phyloP scores from a whole-genome alignment of 2,888 invertebrate genomes.

The Chirona hameri region DNA sequence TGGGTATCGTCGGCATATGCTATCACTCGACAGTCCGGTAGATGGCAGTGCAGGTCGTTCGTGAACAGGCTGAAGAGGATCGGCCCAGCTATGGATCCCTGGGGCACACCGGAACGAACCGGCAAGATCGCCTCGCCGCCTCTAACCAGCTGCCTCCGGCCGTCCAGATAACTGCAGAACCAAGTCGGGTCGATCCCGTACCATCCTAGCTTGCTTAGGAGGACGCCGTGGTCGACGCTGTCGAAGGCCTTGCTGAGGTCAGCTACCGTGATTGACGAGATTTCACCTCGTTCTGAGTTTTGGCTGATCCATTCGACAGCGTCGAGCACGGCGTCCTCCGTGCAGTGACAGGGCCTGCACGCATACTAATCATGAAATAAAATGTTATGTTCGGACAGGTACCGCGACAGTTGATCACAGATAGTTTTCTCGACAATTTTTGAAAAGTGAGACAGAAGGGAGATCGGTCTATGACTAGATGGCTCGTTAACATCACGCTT shows the following conservation, averaged over 20 bases:
- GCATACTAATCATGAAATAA: background rate
- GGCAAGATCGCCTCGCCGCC: background rate
- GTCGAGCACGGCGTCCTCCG: background rate
- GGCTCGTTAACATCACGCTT: too few species aligned
- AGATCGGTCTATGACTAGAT: background rate
- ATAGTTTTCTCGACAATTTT: background rate
- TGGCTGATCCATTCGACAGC: background rate
- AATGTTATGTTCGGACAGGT: background rate
- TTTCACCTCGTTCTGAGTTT: background rate
- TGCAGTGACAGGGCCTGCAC: too few species aligned
- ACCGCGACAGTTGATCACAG: background rate
- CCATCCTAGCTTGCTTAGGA: too few species aligned
- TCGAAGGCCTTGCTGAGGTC: background rate
- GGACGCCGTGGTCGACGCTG: too few species aligned
- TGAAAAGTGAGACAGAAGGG: background rate
- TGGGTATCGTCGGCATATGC: background rate
- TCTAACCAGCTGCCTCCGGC: background rate
- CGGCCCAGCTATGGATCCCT: background rate
- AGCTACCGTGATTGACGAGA: background rate
- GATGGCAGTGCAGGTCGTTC: background rate
- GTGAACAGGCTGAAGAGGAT: conserved; percentile 1
- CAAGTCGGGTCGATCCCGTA: background rate
- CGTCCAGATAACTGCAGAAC: background rate
- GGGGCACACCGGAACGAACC: background rate
- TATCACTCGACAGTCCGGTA: background rate